phyloP scores from a whole-genome alignment of 2,797 vertebrate species.

The Falco peregrinus region DNA sequence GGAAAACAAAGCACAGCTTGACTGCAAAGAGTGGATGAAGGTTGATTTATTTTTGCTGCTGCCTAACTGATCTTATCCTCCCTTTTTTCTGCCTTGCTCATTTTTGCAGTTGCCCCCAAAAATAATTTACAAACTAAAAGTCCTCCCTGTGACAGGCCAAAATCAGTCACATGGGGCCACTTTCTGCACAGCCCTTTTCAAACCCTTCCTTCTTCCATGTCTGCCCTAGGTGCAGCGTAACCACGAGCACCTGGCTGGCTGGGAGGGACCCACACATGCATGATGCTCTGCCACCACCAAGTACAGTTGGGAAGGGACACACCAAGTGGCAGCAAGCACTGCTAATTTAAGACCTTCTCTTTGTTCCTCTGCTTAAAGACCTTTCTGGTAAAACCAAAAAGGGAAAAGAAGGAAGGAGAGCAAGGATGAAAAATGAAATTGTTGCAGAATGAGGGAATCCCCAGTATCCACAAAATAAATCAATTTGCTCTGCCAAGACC shows the following conservation, averaged over 20 bases:
- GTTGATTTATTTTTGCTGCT: not conserved
- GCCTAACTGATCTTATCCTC: not conserved
- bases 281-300: not conserved
- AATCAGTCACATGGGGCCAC: not conserved
- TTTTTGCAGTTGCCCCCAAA: not conserved
- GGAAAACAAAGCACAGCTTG: not conserved
- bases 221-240: not conserved
- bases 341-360: not conserved
- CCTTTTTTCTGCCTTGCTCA: not conserved
- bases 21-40: not conserved
- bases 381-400: not conserved
- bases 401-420: not conserved
- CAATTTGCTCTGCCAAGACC: not conserved
- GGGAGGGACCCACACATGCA: not conserved
- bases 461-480: not conserved
- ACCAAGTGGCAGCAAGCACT: not conserved
- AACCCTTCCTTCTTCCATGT: not conserved
- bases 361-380: not conserved
- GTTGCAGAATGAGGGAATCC: not conserved
- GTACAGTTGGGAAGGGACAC: not conserved
- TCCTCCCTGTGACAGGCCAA: not conserved
- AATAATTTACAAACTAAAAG: not conserved
- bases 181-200: not conserved
- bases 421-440: not conserved
- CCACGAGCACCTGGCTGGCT: fast-evolving